Evolutionary conservation across 2,888 invertebrate species (phyloP).

Genomic region (Melanotus villosus): DNA sequence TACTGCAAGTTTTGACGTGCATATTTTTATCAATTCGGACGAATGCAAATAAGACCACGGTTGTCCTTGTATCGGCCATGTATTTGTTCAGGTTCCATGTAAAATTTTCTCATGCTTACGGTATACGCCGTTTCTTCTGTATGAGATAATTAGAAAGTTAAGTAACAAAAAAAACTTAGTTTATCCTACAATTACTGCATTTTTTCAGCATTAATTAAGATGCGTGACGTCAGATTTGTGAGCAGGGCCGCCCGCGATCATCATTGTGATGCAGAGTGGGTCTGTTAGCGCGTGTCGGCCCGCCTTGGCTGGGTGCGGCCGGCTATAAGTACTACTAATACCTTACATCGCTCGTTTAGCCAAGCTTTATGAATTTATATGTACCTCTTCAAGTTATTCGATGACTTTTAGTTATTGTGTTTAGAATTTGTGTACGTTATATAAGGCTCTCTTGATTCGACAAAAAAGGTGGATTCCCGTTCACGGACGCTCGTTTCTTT

Average conservation of each 20-base stretch:
- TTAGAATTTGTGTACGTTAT: conserved; percentile 31
- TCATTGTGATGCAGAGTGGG: conserved; percentile 63
- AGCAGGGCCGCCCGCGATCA: conserved; percentile 60
- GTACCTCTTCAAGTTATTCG: conserved; percentile 43
- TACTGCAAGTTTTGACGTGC: too few species aligned
- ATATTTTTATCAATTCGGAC: too few species aligned
- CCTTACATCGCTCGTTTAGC: conserved; percentile 54
- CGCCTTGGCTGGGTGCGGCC: conserved; percentile 63
- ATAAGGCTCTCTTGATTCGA: conserved; percentile 16
- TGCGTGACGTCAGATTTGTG: conserved; percentile 57
- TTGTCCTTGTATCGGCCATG: too few species aligned
- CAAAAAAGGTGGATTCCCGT: conserved; percentile 10
- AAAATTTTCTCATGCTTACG: conserved; percentile 6
- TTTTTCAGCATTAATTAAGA: conserved; percentile 54
- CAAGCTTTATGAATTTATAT: conserved; percentile 48
- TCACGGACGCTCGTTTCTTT: neutral
- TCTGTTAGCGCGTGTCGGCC: conserved; percentile 64
- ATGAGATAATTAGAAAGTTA: neutral
- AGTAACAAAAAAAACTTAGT: neutral
- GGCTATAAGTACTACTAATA: conserved; percentile 61
- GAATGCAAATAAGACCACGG: too few species aligned
- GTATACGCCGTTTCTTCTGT: neutral
- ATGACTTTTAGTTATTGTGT: conserved; percentile 42
- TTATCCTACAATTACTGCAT: conserved; percentile 2
- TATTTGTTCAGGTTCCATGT: neutral